Base-by-base conservation (phyloP, 2,797 vertebrate species). In the Morelia viridis region DNA sequence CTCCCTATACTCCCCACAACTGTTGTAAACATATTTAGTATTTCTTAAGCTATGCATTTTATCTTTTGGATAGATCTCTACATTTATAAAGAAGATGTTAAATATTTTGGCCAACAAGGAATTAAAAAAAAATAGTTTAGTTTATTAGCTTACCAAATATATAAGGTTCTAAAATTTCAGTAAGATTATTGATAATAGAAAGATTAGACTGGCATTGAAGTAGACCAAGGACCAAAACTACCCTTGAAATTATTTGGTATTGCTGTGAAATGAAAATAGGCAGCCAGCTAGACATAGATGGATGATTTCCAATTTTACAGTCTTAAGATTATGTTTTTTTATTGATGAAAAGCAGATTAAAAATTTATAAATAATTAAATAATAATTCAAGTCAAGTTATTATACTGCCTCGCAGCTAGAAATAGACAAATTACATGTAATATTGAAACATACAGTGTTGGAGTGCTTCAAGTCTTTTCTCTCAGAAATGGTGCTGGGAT, bases 131-230 rank as follows among this genome's bases (percentile, higher is more conserved):
- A 90, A 71, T 76, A 89, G 64, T 93, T 41, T 68, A 95, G 76
- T 80, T 76, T 60, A 80, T 91, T 91, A 87, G 10, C n/a, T 76
- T 91, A 58, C 93, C 46, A 76, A 87, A 24, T 9, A 13, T 76
- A 86, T 90, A 62, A 92, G 65, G 89, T 24, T 71, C 0, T 0
- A 93, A 50, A 28, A 90, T 91, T 4, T 89, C 31, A 35, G 60
- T 94, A 95, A 95, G 92, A 94, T 93, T 93, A 93, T 24, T 87
- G 87, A 93, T 88, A 35, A 24, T 15, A 86, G n/a, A 86, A 89
- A 89, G 58, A 31, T 65, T 28, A 90, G 46, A 60, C 50, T 89
- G 57, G 53, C 91, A 76, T 94, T 93, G 95, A 92, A 89, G 94
- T 15, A 19, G 90, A 94, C 91, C 10, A 88, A 91, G 76, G 84